Conservation (phyloP, 2,113 vertebrate species). For the Piprites chloris region DNA sequence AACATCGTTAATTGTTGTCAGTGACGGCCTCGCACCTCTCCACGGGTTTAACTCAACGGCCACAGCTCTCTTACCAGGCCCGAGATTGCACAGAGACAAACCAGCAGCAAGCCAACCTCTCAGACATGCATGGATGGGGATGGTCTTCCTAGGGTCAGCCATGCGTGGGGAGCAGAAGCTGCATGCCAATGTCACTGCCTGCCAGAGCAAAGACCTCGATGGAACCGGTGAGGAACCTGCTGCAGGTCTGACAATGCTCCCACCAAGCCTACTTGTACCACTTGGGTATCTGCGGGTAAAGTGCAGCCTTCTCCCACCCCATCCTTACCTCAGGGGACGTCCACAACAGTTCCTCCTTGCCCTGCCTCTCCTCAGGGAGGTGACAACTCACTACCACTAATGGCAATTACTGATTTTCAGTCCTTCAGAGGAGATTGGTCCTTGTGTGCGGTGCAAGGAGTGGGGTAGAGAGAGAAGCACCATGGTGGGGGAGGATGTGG, state of each 20-base stretch:
- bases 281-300: background rate
- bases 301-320: background rate
- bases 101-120: slow-evolving; percentile 60
- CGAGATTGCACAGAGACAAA: slow-evolving; percentile 40
- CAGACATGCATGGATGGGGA: slow-evolving; percentile 48
- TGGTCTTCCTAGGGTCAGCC: slow-evolving; percentile 49
- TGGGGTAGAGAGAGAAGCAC: background rate
- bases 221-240: slow-evolving; percentile 30
- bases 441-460: background rate
- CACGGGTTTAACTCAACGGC: background rate
- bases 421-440: background rate
- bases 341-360: background rate
- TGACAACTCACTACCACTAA: background rate
- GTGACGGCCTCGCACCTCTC: background rate
- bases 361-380: background rate
- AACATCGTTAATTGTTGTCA: slow-evolving; percentile 49
- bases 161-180: slow-evolving; percentile 55
- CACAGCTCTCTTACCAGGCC: slow-evolving; percentile 28
- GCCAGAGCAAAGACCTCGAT: slow-evolving; percentile 34
- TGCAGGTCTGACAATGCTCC: slow-evolving; percentile 45
- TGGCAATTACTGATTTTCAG: background rate
- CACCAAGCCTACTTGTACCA: slow-evolving; percentile 2
- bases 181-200: slow-evolving; percentile 52
- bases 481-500: background rate
- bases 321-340: background rate